Evolutionary conservation across 2,888 invertebrate genomes (phyloP), one percentile per base, ranked within the genome.

Genomic region (Phortica magna): DNA sequence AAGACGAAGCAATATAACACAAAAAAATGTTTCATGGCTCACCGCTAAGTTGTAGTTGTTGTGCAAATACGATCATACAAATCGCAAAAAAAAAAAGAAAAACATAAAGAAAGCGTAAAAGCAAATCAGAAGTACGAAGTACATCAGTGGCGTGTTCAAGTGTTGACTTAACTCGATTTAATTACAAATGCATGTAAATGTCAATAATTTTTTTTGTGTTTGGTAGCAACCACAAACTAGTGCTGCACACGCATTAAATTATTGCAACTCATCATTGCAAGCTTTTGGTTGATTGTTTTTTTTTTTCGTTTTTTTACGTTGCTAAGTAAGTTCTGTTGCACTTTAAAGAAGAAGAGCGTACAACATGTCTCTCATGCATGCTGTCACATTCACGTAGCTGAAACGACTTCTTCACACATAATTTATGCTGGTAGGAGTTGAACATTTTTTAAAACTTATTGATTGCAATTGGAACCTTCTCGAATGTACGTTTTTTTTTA

Each of bases 221-320:
- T 31, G 31, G 2, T 31, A 31, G 31, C 31, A 31, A 31, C 31
- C 31, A 31, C 2, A 31, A 31, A 31, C 2, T 31, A 31, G 80
- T 73, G 68, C 31, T 73, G 43, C 75, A 76, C 74, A 76, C 64
- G 14, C 48, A 39, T 67, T 12, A 78, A 81, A 83, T 79, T 80
- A 82, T 76, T 85, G 85, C 88, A 85, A 82, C 78, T 85, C 88
- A 85, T 85, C 55, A 55, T 55, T 55, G 17, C 17, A 55, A 55
- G 55, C 55, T 55, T 80, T 77, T 77, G 74, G 65, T 31, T 31
- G 31, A 31, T 31, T 31, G 2, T 2, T 31, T 31, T 31, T 31
- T 31, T 31, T 31, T 31, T 31, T 31, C 1, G 3, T 4, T 4
- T 31, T 31, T 31, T 31, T 31, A 31, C 5, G 31, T 31, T 31